Conservation (phyloP, 2,888 invertebrate genomes). For the Polia nebulosa region DNA sequence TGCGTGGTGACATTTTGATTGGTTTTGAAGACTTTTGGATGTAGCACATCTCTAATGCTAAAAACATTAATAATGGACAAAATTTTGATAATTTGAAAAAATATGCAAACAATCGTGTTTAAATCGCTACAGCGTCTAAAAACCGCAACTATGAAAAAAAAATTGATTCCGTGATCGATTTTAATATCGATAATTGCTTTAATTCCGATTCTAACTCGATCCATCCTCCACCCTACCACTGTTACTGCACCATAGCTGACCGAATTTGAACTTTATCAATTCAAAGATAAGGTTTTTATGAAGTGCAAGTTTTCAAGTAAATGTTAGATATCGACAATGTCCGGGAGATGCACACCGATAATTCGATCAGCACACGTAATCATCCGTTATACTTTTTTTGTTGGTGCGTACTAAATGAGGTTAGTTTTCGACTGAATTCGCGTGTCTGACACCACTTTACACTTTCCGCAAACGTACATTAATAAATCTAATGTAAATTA, state of each 20-base stretch:
- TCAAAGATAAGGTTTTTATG: slow-evolving; percentile 39
- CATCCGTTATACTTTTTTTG: slow-evolving; percentile 71
- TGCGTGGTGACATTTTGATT: slow-evolving; percentile 9
- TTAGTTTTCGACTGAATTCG: slow-evolving; percentile 43
- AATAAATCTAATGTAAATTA: slow-evolving; percentile 11
- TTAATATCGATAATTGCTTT: slow-evolving; percentile 77
- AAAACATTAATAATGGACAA: background rate
- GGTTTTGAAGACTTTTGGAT: slow-evolving; percentile 19
- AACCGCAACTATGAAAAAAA: slow-evolving; percentile 38
- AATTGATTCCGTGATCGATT: slow-evolving; percentile 59
- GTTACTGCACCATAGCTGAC: slow-evolving; percentile 3
- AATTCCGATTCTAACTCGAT: slow-evolving; percentile 78
- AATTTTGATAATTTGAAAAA: background rate
- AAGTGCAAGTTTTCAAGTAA: slow-evolving; percentile 19
- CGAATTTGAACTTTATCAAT: slow-evolving; percentile 62
- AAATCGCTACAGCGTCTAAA: slow-evolving; percentile 27
- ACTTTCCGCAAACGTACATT: slow-evolving; percentile 6
- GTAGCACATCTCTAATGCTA: slow-evolving; percentile 9
- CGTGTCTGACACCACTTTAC: slow-evolving; percentile 25
- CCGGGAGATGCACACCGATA: slow-evolving; percentile 88
- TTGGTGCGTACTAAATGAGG: slow-evolving; percentile 50
- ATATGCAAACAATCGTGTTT: background rate
- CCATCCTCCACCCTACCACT: slow-evolving; percentile 70
- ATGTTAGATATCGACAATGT: slow-evolving; percentile 73
- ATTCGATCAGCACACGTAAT: slow-evolving; percentile 83